These are phyloP conservation scores for Caenorhabditis sp. DNA, from an alignment of 2,888 invertebrate genomes.

Conservation along the genomic window DNA sequence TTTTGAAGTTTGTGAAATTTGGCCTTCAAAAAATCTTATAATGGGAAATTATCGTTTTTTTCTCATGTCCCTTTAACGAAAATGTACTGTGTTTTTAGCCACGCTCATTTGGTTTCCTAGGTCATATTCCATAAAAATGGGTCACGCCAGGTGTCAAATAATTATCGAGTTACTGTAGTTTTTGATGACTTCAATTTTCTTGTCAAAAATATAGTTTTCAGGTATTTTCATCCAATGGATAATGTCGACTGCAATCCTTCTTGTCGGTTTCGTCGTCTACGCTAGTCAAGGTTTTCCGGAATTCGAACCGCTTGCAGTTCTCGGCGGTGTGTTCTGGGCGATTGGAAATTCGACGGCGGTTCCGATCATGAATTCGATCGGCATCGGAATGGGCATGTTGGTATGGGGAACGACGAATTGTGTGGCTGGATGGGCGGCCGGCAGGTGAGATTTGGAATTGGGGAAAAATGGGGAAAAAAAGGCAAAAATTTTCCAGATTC, in stretches of 20 bases:
- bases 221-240: slow-evolving; percentile 75
- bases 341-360: slow-evolving; percentile 74
- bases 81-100: too few species aligned
- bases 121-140: too few species aligned
- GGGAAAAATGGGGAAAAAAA: not conserved
- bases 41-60: too few species aligned
- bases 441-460: slow-evolving; percentile 51
- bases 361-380: slow-evolving; percentile 71
- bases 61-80: too few species aligned
- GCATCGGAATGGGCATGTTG: slow-evolving; percentile 72
- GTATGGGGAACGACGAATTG: slow-evolving; percentile 74
- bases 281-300: slow-evolving; percentile 69
- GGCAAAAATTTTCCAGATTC: slow-evolving; percentile 47
- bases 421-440: slow-evolving; percentile 67
- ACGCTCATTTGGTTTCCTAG: too few species aligned
- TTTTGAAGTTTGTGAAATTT: not conserved
- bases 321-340: slow-evolving; percentile 74
- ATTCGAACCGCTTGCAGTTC: slow-evolving; percentile 74
- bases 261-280: slow-evolving; percentile 71
- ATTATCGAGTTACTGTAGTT: too few species aligned
- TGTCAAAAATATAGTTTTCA: slow-evolving; percentile 45
- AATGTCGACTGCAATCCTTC: slow-evolving; percentile 72
- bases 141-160: too few species aligned
- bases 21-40: not conserved
- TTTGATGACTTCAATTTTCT: too few species aligned